Percentiles rank a stretch among this genome's conserved stretches.
These are phyloP conservation scores for Gryllus bimaculatus DNA, from an alignment of 1,140 invertebrate species.

Conservation along the genomic window DNA sequence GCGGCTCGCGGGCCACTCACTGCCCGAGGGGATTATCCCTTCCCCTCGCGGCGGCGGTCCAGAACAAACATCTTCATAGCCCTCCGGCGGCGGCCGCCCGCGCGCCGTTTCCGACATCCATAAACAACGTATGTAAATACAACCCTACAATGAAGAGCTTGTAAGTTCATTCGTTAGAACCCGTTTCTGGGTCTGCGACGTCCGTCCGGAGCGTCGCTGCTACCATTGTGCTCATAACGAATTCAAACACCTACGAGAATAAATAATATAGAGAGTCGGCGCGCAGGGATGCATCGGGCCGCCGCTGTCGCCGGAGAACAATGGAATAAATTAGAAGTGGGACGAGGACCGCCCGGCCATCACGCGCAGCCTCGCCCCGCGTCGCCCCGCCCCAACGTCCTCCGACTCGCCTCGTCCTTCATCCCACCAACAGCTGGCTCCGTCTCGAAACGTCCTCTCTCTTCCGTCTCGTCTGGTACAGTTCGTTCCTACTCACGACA, in stretches of 20 bases:
- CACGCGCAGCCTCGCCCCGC: too few relatives aligned
- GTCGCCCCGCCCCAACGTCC: background rate
- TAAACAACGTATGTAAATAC: background rate
- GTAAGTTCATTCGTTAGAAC: background rate
- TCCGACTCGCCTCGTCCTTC: background rate
- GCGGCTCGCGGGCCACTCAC: too few relatives aligned
- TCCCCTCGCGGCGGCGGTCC: too few relatives aligned
- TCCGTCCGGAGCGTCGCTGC: background rate
- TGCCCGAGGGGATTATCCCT: too few relatives aligned
- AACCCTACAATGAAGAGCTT: background rate
- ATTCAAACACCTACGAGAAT: background rate
- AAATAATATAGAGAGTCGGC: background rate
- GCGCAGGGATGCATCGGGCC: too few relatives aligned
- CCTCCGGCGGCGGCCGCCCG: background rate
- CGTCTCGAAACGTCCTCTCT: too few relatives aligned
- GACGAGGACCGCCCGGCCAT: background rate
- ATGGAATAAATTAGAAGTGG: conserved; percentile 1
- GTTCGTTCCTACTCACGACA: too few relatives aligned
- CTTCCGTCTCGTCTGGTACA: too few relatives aligned
- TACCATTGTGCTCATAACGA: conserved; percentile 1
- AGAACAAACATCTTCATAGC: background rate
- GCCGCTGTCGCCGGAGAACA: background rate
- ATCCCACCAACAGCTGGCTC: background rate
- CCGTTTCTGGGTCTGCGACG: background rate
- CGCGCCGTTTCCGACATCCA: background rate